Base-by-base conservation (phyloP, 2,797 vertebrate genomes). In the Psittacula derbiana region DNA sequence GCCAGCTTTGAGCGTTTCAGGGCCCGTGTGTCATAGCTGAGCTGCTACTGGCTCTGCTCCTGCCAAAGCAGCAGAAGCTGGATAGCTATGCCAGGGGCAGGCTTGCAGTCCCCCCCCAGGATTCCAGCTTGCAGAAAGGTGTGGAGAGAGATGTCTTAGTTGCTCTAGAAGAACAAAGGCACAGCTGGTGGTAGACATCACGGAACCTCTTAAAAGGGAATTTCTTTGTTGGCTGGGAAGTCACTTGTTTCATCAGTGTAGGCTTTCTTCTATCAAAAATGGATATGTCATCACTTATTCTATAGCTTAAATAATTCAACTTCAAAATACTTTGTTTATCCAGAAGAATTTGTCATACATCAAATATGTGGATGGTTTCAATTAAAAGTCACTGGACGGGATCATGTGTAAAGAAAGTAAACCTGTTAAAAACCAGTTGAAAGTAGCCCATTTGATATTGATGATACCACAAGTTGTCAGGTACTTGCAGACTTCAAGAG, bases 101-200 rank as follows among this genome's bases (percentile, higher is more conserved):
- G 61, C 65, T 85, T 14, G 0, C 53, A 25, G 52, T 38, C 36
- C 76, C 16, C 12, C 12, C 27, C 27, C 2, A 0, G 5, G 41
- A 44, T 86, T 47, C 72, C 8, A 21, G 30, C 47, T 64, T 36
- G n/a, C 2, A 8, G 57, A 41, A 75, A 25, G 49, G 57, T 61
- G 18, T 71, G 49, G 18, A 64, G 25, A 21, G 40, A 66, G 64
- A 3, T 14, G 14, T 62, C 16, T 47, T 23, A 9, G 55, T 16
- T 0, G 5, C 69, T 78, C 1, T 38, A 9, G 57, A 25, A 4
- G 52, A 50, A 11, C 9, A 8, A 49, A 47, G 14, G 19, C 60
- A 44, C 24, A 43, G 6, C 27, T 40, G 69, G 52, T 38, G 58
- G 46, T 36, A 79, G 81, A 55, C 13, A 12, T 85, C 17, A 5